These are phyloP conservation scores for Leptinotarsa rubiginosa DNA, from an alignment of 2,888 invertebrate species.

Conservation along the genomic window DNA sequence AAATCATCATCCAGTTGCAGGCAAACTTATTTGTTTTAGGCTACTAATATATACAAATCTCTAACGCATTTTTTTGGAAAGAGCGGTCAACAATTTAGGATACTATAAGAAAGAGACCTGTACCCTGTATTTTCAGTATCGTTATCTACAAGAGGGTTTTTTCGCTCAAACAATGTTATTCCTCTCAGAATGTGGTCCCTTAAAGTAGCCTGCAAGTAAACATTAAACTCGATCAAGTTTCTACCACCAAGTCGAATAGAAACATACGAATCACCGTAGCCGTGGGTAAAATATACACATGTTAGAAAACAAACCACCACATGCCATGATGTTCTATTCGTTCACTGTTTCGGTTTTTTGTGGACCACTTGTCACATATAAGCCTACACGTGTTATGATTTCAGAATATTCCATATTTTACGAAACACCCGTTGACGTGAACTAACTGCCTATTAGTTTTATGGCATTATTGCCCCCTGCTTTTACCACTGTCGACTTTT, in stretches of 20 bases:
- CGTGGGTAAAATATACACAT: conserved; percentile 34
- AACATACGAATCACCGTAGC: not conserved
- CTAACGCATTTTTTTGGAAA: too few relatives aligned
- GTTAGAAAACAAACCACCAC: conserved; percentile 40
- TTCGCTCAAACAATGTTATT: too few relatives aligned
- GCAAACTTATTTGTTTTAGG: too few relatives aligned
- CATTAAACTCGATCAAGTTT: not conserved
- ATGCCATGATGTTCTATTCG: conserved; percentile 41
- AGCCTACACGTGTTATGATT: conserved; percentile 39
- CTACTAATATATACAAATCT: too few relatives aligned
- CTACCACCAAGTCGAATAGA: conserved; percentile 12
- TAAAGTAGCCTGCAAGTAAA: not conserved
- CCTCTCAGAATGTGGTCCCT: too few relatives aligned
- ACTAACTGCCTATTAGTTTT: conserved; percentile 31
- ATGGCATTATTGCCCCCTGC: conserved; percentile 21
- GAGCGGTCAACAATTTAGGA: too few relatives aligned
- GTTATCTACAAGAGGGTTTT: too few relatives aligned
- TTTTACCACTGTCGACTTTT: conserved; percentile 12
- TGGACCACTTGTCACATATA: conserved; percentile 39
- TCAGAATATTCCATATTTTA: conserved; percentile 39
- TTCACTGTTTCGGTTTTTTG: conserved; percentile 44
- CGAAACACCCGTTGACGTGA: conserved; percentile 22
- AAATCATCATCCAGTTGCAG: too few relatives aligned
- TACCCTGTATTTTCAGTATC: too few relatives aligned
- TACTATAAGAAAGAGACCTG: too few relatives aligned